These are phyloP conservation scores for Lepilemur ruficaudatus DNA, from an alignment of 2,797 vertebrate genomes.

Conservation along the genomic window DNA sequence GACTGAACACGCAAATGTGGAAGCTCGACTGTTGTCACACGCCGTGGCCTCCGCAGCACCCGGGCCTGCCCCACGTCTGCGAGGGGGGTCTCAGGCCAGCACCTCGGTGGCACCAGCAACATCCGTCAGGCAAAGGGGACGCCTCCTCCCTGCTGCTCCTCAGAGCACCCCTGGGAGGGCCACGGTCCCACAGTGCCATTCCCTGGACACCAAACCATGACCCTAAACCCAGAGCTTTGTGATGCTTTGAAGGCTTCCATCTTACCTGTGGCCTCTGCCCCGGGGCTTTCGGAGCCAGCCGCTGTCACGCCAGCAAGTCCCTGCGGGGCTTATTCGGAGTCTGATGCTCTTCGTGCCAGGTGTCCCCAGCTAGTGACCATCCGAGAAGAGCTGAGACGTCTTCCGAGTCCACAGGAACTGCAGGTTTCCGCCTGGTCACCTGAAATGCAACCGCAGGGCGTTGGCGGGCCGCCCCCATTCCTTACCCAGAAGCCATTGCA, in stretches of 20 bases:
- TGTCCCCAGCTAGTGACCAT: neutral
- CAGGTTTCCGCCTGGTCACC: neutral
- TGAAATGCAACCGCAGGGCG: too few species aligned
- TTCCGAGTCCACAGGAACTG: neutral
- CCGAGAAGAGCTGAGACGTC: neutral
- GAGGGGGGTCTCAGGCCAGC: neutral
- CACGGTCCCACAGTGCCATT: accelerated
- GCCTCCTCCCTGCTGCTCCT: neutral
- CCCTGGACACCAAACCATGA: accelerated
- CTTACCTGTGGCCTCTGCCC: neutral
- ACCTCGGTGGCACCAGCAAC: neutral
- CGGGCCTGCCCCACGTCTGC: neutral
- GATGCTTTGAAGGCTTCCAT: neutral
- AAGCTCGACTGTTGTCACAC: accelerated
- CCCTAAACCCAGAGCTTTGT: neutral
- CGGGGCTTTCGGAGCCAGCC: neutral
- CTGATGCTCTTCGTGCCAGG: neutral
- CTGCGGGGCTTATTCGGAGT: neutral
- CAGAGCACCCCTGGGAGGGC: neutral
- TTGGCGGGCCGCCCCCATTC: neutral
- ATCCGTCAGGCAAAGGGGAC: neutral
- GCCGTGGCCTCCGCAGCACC: neutral
- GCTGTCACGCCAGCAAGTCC: neutral
- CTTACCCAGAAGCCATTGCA: accelerated
- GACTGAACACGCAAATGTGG: neutral